These are phyloP conservation scores for Epinotia brunnichana DNA, from an alignment of 2,888 invertebrate genomes.

Conservation along the genomic window DNA sequence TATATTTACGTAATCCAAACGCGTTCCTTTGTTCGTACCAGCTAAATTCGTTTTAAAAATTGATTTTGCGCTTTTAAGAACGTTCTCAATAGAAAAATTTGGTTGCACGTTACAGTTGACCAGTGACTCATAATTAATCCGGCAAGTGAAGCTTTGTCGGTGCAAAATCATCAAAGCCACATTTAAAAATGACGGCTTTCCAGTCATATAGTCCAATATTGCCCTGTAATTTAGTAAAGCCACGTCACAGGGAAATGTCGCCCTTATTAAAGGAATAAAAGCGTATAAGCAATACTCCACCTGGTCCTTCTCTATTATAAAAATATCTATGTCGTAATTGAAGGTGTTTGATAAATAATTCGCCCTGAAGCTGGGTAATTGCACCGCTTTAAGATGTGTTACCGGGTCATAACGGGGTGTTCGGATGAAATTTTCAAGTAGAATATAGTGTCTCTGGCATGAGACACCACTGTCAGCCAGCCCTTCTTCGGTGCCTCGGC, in stretches of 20 bases:
- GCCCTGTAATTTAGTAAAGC: conserved; percentile 67
- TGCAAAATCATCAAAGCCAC: conserved; percentile 67
- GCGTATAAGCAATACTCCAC: conserved; percentile 60
- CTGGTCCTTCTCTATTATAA: conserved; percentile 61
- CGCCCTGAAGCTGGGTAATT: conserved; percentile 68
- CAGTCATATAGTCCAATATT: conserved; percentile 51
- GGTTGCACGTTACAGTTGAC: conserved; percentile 61
- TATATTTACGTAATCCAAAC: conserved; percentile 55
- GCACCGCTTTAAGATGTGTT: conserved; percentile 47
- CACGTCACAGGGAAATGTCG: conserved; percentile 72
- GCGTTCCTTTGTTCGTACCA: conserved; percentile 66
- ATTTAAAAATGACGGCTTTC: conserved; percentile 52
- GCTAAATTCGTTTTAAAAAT: conserved; percentile 70
- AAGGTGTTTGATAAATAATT: conserved; percentile 60
- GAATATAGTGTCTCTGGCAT: conserved; percentile 65
- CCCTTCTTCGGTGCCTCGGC: conserved; percentile 96
- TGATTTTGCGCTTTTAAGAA: conserved; percentile 62
- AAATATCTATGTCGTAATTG: conserved; percentile 65
- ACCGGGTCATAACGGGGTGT: conserved; percentile 38
- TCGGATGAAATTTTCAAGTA: conserved; percentile 67
- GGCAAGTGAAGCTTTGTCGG: conserved; percentile 66
- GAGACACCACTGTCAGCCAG: conserved; percentile 93
- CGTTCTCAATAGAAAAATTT: conserved; percentile 61
- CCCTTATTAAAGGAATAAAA: conserved; percentile 69
- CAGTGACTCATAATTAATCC: conserved; percentile 52